phyloP scores from a whole-genome alignment of 2,797 vertebrate species.

The Crocodylus rhombifer region DNA sequence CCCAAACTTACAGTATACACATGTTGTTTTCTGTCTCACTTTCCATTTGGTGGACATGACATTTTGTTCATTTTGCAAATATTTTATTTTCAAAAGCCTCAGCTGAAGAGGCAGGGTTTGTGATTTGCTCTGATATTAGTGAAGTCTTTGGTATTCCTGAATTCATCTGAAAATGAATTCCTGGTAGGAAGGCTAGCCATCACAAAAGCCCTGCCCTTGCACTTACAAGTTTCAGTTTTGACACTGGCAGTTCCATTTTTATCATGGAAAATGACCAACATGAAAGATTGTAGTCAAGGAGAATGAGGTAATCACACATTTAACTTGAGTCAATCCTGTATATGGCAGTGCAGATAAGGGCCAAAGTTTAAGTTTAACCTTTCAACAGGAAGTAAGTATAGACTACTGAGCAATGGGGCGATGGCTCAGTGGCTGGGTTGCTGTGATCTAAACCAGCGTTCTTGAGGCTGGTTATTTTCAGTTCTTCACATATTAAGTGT shows the following conservation, averaged over 20 bases:
- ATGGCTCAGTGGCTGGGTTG: not conserved
- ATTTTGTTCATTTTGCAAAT: not conserved
- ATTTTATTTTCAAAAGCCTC: not conserved
- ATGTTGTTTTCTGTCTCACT: not conserved
- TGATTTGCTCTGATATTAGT: slow-evolving; percentile 5
- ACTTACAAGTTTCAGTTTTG: slow-evolving; percentile 2
- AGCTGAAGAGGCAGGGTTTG: not conserved
- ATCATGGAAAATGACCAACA: slow-evolving; percentile 34
- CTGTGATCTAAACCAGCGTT: not conserved
- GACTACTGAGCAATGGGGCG: not conserved
- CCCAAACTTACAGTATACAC: not conserved
- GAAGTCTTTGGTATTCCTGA: slow-evolving; percentile 20
- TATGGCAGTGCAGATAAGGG: not conserved
- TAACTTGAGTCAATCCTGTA: not conserved
- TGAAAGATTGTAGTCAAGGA: not conserved
- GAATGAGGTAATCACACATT: not conserved
- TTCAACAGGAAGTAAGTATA: not conserved
- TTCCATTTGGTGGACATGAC: not conserved
- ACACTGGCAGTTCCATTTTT: slow-evolving; percentile 11
- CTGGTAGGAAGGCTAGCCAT: not conserved
- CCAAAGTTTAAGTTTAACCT: slow-evolving; percentile 4
- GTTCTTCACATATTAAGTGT: too few species aligned
- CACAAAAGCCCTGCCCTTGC: slow-evolving; percentile 24
- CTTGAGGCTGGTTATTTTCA: not conserved
- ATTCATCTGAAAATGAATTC: slow-evolving; percentile 25